Conservation (phyloP, 2,888 invertebrate species). For the Polydrusus tereticollis region DNA sequence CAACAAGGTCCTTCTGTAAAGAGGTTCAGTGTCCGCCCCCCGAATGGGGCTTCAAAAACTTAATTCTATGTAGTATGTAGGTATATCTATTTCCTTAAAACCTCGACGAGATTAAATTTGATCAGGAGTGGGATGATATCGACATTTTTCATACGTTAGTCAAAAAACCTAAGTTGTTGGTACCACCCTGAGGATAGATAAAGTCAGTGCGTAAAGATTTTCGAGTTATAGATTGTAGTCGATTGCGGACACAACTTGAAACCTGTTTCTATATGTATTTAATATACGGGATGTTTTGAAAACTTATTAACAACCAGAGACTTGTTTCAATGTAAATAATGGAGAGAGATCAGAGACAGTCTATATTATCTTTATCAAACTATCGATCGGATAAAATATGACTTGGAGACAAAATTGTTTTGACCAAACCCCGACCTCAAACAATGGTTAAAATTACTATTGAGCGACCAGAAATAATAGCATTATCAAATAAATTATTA, state of each 20-base stretch:
- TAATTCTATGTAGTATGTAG: no score
- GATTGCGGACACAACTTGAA: conserved; percentile 37
- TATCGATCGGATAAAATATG: no score
- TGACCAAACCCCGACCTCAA: no score
- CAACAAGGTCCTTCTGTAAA: no score
- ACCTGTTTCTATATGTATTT: conserved; percentile 44
- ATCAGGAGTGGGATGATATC: background rate
- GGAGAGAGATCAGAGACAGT: background rate
- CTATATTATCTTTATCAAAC: conserved; percentile 29
- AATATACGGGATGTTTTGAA: conserved; percentile 48
- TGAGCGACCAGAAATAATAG: no score
- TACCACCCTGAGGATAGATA: conserved; percentile 30
- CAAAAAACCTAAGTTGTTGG: conserved; percentile 2
- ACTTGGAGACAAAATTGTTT: no score
- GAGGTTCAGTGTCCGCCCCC: no score
- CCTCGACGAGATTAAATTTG: background rate
- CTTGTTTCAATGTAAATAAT: conserved; percentile 44
- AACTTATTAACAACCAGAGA: conserved; percentile 46
- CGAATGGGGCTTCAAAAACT: no score
- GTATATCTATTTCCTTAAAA: no score
- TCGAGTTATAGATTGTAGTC: conserved; percentile 45
- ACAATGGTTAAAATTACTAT: no score
- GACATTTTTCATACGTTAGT: background rate
- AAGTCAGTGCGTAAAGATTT: conserved; percentile 34
- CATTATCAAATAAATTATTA: no score